Base-by-base conservation (phyloP, 2,888 invertebrate genomes). In the Nephrocerus scutellatus region DNA sequence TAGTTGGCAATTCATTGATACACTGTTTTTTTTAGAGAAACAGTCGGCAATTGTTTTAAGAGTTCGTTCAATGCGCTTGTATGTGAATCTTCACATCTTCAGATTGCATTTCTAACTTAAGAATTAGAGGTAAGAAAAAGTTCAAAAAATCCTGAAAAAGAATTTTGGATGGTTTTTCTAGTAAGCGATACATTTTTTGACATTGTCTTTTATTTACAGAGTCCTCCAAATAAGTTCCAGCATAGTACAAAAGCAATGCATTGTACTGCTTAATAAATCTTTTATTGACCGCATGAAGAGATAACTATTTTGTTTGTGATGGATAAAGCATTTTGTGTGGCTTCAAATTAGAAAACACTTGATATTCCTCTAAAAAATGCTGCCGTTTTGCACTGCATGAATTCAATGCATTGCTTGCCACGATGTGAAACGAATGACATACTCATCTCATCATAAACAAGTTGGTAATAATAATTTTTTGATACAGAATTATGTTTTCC, bases 401-500 rank as follows among this genome's bases (percentile, higher is more conserved):
- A 13, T 25, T 13, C 7, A 24, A 14, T 9, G 33, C 33, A 25
- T 33, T 33, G 13, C 33, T 33, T 1, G 24, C 33, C 15, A 33
- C 22, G 3, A 35, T 12, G 16, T 35, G 28, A 10, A 35, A 35
- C 8, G 28, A 21, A 22, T 35, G 35, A 14, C 30, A 36, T 9
- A 36, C 19, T 13, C 30, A 36, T 23, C 23, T 10, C 18, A 36
- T 30, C 2, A 14, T 23, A 30, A 36, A 30, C 6, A 36, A 23
- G 13, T 30, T 21, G 2, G 36, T 29, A 18, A 36, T 30, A 5
- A 21, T 21, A 12, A 26, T 20, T 34, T 24, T 36, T 36, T 4
- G 36, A 36, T 8, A 30, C 36, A 4, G 24, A 36, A 13, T 36
- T 25, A 4, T 30, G n/a, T 37, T 30, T 37, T 9, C 30, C 31